Evolutionary conservation across 2,888 invertebrate species (phyloP), one percentile per base, ranked within the genome.

Genomic region (Lacanobia oleracea): DNA sequence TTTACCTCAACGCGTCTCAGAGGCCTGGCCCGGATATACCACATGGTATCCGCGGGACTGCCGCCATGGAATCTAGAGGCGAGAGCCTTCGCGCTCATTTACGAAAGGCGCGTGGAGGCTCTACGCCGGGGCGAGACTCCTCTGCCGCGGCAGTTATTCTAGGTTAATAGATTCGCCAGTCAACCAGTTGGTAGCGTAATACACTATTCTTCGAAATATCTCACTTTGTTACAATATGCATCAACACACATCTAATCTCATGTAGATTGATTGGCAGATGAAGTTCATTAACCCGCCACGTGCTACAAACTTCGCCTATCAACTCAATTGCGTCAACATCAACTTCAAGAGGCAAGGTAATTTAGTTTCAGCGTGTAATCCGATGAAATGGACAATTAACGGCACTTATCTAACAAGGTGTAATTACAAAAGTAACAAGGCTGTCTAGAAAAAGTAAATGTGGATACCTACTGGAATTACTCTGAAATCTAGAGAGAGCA

Each of bases 331-430:
- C 65, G 53, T 60, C 62, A 74, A 70, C 51, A 61, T 66, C 7
- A 70, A 73, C 56, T 78, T 75, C 64, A 70, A 18, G 50, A 70
- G 66, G 68, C 66, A 61, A 61, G 40, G 63, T 83, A 63, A 74
- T 83, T 79, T 74, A 50, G 69, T 77, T 77, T 40, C 62, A 71
- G 21, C 51, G 21, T 40, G 69, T 76, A 77, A 84, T 79, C 59
- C 37, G 68, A 82, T 84, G 27, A 72, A 73, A 75, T 64, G 60
- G 66, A 75, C 72, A 75, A 84, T 83, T 79, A 79, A 56, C n/a
- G 54, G 61, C 72, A 77, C 53, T 84, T 76, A 83, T 68, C 60
- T 76, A 70, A 67, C 67, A 48, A 72, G 12, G 27, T 33, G 64
- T 75, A 80, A 70, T 77, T 75, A 71, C 61, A 27, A 65, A 72